phyloP scores from a whole-genome alignment of 2,113 vertebrate species.

The Bubo blakistoni region DNA sequence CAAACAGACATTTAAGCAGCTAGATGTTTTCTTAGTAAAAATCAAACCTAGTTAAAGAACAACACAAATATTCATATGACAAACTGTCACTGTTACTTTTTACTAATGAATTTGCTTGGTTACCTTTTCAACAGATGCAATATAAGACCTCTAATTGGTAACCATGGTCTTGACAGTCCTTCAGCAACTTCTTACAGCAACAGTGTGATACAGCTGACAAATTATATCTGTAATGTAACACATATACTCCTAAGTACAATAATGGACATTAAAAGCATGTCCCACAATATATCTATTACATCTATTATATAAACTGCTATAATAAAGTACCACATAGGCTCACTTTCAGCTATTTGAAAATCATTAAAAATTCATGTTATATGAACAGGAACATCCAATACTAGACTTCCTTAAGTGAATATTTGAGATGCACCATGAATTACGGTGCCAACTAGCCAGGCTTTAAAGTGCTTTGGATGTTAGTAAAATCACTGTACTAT shows the following conservation, averaged over 20 bases:
- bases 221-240: neutral
- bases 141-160: neutral
- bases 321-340: slow-evolving; percentile 26
- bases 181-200: neutral
- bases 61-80: neutral
- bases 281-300: slow-evolving; percentile 5
- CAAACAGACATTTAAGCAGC: neutral
- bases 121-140: neutral
- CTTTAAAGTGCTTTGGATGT: neutral
- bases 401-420: neutral
- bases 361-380: slow-evolving; percentile 24
- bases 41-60: neutral
- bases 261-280: slow-evolving; percentile 31
- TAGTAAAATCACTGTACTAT: neutral
- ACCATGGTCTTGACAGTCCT: neutral
- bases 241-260: slow-evolving; percentile 1
- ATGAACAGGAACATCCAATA: slow-evolving; percentile 13
- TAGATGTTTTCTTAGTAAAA: neutral
- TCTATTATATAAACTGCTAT: slow-evolving; percentile 7
- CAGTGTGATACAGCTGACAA: neutral
- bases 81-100: neutral
- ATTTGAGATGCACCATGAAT: slow-evolving; percentile 7
- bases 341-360: slow-evolving; percentile 26
- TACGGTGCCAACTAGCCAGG: neutral
- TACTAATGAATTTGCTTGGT: neutral